Conservation (phyloP, 2,113 vertebrate genomes). For the human region GRCh38 chr17:5824501-5825000, state of each 20-base stretch:
- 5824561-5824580: not conserved
- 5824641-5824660: not conserved
- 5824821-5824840: too few species aligned
- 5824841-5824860: not conserved
- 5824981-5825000: not conserved
- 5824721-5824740: not conserved
- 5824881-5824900: not conserved
- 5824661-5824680: not conserved
- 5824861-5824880: not conserved
- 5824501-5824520: not conserved
- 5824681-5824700: not conserved
- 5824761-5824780: not conserved
- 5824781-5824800: not conserved
- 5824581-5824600: not conserved
- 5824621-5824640: not conserved
- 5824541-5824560: not conserved
- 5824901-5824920: not conserved
- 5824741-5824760: not conserved
- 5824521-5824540: fast-evolving
- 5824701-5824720: not conserved
- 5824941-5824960: not conserved
- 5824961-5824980: not conserved
- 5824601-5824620: not conserved
- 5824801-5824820: not conserved
- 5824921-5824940: not conserved